Percentiles rank a stretch among this genome's conserved stretches.
Evolutionary conservation across 2,113 vertebrate species (phyloP).

Genomic region (Mormyrus iriodes): DNA sequence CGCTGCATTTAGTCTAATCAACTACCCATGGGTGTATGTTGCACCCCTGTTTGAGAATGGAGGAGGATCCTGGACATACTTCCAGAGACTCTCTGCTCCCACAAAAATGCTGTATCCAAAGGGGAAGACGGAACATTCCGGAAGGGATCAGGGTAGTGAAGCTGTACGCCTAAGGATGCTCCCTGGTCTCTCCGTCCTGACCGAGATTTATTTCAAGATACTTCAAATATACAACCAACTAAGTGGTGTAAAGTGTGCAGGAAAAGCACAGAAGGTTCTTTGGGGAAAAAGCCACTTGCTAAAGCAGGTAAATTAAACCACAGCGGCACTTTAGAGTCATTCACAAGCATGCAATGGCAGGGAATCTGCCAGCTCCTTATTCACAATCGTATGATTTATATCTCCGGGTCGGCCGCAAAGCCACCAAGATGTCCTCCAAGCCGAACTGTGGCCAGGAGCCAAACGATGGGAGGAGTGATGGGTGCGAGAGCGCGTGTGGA

Average conservation of each 20-base stretch:
- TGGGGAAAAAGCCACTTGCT: not conserved
- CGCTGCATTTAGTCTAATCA: not conserved
- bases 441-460: not conserved
- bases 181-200: too few relatives aligned
- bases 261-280: not conserved
- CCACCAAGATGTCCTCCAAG: not conserved
- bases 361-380: not conserved
- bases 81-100: not conserved
- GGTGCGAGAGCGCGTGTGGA: constrained; percentile 30
- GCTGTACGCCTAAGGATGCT: not conserved
- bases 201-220: not conserved
- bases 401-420: not conserved
- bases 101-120: not conserved
- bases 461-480: not conserved
- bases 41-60: not conserved
- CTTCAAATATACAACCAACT: not conserved
- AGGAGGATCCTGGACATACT: not conserved
- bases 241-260: not conserved
- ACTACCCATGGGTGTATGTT: not conserved
- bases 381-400: not conserved
- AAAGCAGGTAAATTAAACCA: not conserved
- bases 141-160: not conserved
- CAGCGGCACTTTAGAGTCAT: not conserved
- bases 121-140: not conserved
- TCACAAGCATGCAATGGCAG: not conserved